These are phyloP conservation scores for Drosophila nigromelanica DNA, from an alignment of 1,140 invertebrate species.

Conservation along the genomic window DNA sequence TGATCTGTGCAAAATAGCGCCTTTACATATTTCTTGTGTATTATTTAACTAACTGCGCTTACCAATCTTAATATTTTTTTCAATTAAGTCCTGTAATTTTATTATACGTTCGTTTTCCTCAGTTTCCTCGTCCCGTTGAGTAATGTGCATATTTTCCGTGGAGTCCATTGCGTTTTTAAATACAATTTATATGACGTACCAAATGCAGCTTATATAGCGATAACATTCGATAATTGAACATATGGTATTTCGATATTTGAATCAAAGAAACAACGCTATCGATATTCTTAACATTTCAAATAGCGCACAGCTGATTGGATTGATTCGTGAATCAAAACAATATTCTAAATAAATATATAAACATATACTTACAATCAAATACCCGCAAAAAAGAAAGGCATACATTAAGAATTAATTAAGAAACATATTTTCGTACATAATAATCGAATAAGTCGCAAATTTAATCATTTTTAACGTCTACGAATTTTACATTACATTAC, in stretches of 20 bases:
- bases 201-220: background rate
- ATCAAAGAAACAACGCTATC: background rate
- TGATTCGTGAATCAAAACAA: background rate
- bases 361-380: background rate
- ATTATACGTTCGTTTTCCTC: slow-evolving; percentile 44
- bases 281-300: background rate
- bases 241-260: background rate
- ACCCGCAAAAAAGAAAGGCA: background rate
- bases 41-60: background rate
- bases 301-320: background rate
- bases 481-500: slow-evolving; percentile 37
- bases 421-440: too few species aligned
- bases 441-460: slow-evolving; percentile 16
- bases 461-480: slow-evolving; percentile 11
- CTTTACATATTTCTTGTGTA: background rate
- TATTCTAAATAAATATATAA: too few species aligned
- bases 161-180: slow-evolving; percentile 6
- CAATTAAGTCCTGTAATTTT: slow-evolving; percentile 55
- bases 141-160: slow-evolving; percentile 1
- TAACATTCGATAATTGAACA: slow-evolving; percentile 3
- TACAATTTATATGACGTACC: background rate
- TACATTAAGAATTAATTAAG: background rate
- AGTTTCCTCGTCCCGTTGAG: slow-evolving; percentile 1
- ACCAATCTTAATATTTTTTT: slow-evolving; percentile 64
- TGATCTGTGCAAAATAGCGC: slow-evolving; percentile 32